These are phyloP conservation scores for Drosophila parabipectinata DNA, from an alignment of 1,140 invertebrate genomes.

Conservation along the genomic window DNA sequence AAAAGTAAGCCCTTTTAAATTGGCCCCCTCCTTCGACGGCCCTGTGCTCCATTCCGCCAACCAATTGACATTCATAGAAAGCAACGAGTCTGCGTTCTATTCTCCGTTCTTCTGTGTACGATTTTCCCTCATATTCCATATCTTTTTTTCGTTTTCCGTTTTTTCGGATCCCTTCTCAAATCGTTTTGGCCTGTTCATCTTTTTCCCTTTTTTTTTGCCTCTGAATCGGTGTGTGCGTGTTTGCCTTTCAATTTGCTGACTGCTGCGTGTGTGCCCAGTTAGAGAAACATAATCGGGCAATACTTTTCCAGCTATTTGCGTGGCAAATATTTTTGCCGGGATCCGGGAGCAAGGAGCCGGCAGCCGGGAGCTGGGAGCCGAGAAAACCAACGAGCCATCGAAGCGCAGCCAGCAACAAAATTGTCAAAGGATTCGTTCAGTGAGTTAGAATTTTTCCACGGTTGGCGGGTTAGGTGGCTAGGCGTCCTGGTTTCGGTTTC, in stretches of 20 bases:
- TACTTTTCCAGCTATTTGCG: slow-evolving; percentile 70
- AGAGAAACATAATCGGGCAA: slow-evolving; percentile 67
- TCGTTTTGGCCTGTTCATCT: slow-evolving; percentile 56
- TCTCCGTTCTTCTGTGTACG: slow-evolving; percentile 27
- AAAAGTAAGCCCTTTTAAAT: slow-evolving; percentile 81
- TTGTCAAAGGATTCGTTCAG: slow-evolving; percentile 63
- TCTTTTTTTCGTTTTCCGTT: slow-evolving; percentile 6
- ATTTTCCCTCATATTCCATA: slow-evolving; percentile 18
- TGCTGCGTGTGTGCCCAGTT: slow-evolving; percentile 65
- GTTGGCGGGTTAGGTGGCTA: not conserved
- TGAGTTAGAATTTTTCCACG: slow-evolving; percentile 20
- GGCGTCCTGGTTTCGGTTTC: slow-evolving; percentile 8
- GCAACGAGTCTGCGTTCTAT: slow-evolving; percentile 41
- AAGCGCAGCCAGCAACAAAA: slow-evolving; percentile 51
- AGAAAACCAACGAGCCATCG: slow-evolving; percentile 51
- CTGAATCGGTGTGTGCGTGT: slow-evolving; percentile 25
- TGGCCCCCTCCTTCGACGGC: slow-evolving; percentile 41
- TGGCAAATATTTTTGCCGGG: slow-evolving; percentile 60
- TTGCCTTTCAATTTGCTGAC: slow-evolving; percentile 73
- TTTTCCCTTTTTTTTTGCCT: slow-evolving; percentile 20
- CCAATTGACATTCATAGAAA: slow-evolving; percentile 73
- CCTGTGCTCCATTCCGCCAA: slow-evolving; percentile 25
- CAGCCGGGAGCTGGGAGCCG: not conserved
- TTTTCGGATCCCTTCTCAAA: slow-evolving; percentile 52
- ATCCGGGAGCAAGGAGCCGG: not conserved